Evolutionary conservation across 2,797 vertebrate genomes (phyloP).

Genomic region (Tolypeutes matacus): DNA sequence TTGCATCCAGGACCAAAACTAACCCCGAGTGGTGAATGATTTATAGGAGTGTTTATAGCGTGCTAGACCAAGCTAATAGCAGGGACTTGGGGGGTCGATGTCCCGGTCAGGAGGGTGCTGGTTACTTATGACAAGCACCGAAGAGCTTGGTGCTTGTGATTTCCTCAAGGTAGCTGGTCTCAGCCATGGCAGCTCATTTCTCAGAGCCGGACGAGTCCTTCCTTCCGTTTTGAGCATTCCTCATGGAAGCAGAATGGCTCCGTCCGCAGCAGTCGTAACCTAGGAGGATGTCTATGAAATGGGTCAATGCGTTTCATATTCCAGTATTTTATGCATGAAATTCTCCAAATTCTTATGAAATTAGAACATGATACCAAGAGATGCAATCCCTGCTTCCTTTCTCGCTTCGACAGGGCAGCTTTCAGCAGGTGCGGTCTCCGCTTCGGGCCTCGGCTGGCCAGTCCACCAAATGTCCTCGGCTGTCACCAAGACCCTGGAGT

Average conservation of each 20-base stretch:
- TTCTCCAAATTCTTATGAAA: too few species aligned
- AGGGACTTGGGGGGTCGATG: neutral
- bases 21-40: neutral
- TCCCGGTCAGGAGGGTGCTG: neutral
- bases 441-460: too few species aligned
- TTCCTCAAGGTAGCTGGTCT: neutral
- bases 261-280: neutral
- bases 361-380: neutral
- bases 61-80: neutral
- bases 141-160: neutral
- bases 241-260: neutral
- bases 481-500: rapidly evolving
- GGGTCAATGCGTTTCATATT: neutral
- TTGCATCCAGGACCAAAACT: neutral
- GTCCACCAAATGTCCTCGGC: too few species aligned
- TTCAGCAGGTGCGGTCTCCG: rapidly evolving
- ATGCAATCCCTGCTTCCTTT: neutral
- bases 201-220: neutral
- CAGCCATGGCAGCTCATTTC: neutral
- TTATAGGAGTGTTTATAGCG: neutral
- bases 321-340: neutral
- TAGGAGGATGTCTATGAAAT: neutral
- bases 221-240: neutral
- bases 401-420: neutral
- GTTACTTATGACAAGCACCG: neutral